Base-by-base conservation (phyloP, 2,888 invertebrate species). In the Sericinus montela region DNA sequence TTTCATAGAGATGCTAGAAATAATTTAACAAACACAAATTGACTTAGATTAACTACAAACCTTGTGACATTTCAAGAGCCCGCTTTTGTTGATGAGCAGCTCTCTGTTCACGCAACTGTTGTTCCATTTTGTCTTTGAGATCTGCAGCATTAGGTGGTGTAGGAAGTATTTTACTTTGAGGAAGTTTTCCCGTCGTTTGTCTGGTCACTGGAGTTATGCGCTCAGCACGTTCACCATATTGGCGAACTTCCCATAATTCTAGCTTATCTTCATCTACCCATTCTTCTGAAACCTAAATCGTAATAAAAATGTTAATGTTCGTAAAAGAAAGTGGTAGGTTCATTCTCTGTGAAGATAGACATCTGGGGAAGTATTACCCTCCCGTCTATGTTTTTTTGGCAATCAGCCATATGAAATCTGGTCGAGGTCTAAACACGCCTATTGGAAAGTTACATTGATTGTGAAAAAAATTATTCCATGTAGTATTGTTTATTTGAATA, bases 201-300 rank as follows among this genome's bases (percentile, higher is more conserved):
- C 95, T 92, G 71, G 96, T 93, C 72, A 96, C 92, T 77, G 94
- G 94, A 73, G 93, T 93, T 68, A 90, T 91, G 71, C 93, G 91
- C 82, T 93, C 92, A 75, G 89, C 83, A 60, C 91, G 93, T 77
- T 97, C 97, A 15, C 96, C 96, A 73, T 97, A 97, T 65, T 95
- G 94, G 65, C 96, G 96, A 52, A 98, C 97, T 84, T 98, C 98
- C 98, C 98, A 98, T 32, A 99, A 81, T 71, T 98, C 98, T 37
- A 99, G 82, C 72, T 96, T 95, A 59, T 98, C 97, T 80, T 99
- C 98, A 60, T 97, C 97, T 0, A 98, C 95, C 98, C 98, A 98
- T 67, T 96, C 95, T 80, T 98, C 98, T 0, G 94, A 92, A 9
- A 98, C 96, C 87, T 87, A 10, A 13, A 45, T 23, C 29, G 19